phyloP scores from a whole-genome alignment of 2,797 vertebrate species.

The Schizothorax lantsangensis region DNA sequence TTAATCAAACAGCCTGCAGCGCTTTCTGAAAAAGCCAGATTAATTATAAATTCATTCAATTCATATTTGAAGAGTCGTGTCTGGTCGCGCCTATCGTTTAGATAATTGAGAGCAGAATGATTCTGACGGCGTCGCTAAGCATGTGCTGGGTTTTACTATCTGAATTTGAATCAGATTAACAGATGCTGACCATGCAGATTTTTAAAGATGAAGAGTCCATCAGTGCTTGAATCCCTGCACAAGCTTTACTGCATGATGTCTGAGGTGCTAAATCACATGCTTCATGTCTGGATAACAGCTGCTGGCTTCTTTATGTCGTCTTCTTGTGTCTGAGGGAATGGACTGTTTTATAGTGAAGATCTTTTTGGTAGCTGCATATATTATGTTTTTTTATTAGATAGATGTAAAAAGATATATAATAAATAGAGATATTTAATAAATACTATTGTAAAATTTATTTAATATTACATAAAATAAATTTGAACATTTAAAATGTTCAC shows the following conservation, averaged over 20 bases:
- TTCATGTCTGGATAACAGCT: constrained; percentile 19
- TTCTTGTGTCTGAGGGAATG: not conserved
- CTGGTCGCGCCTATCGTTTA: constrained; percentile 70
- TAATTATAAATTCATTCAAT: constrained; percentile 73
- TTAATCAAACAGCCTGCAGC: constrained; percentile 40
- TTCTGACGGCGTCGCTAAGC: constrained; percentile 23
- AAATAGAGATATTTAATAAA: not conserved
- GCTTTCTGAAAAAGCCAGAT: constrained; percentile 51
- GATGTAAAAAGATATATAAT: not conserved
- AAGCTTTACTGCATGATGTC: not conserved
- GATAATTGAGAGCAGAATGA: constrained; percentile 54
- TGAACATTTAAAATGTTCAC: not conserved
- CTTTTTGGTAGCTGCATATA: not conserved
- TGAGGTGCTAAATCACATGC: constrained; percentile 8
- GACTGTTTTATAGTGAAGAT: not conserved
- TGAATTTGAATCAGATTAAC: constrained; percentile 50
- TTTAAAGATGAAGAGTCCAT: constrained; percentile 50
- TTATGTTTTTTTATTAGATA: not conserved
- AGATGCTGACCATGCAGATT: constrained; percentile 27
- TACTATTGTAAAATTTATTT: not conserved
- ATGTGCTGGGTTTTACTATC: constrained; percentile 52
- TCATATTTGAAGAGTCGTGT: constrained; percentile 74
- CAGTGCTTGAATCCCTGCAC: not conserved
- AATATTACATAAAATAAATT: not conserved
- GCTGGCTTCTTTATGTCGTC: not conserved